A percentile compares a stretch with the other conserved stretches of the same genome.
Evolutionary conservation across 92 coral and sea anemone genomes (phyloP).

Genomic region (Chrysogorgia sp.): DNA sequence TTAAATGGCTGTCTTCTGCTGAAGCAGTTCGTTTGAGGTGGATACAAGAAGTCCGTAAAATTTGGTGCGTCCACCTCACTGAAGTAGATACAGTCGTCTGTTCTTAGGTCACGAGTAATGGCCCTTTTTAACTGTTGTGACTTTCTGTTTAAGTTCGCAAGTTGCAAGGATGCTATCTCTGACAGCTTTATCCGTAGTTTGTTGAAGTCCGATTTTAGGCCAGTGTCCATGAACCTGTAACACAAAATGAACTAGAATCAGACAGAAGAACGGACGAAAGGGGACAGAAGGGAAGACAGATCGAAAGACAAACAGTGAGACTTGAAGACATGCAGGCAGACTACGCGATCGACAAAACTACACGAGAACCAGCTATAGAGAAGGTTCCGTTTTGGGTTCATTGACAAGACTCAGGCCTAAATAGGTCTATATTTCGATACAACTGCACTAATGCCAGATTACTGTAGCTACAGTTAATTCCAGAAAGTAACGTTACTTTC

Average conservation of each 20-base stretch:
- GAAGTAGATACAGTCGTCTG: constrained; percentile 89
- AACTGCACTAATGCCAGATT: too few relatives aligned
- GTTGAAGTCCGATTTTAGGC: constrained; percentile 95
- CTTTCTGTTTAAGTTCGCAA: constrained; percentile 83
- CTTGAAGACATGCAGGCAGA: too few relatives aligned
- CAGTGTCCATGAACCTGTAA: constrained; percentile 93
- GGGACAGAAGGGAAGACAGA: background rate
- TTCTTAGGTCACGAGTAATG: constrained; percentile 86
- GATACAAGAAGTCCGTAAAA: constrained; percentile 71
- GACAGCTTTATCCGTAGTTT: constrained; percentile 93
- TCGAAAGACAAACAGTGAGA: background rate
- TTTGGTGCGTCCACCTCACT: constrained; percentile 89
- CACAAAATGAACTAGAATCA: background rate
- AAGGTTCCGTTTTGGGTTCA: too few relatives aligned
- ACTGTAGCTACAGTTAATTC: too few relatives aligned
- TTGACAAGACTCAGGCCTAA: too few relatives aligned
- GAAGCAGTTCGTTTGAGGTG: constrained; percentile 33
- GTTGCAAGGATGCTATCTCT: constrained; percentile 86
- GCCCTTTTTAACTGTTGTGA: constrained; percentile 93
- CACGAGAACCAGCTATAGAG: too few relatives aligned
- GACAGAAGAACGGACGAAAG: background rate
- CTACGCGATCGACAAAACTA: too few relatives aligned
- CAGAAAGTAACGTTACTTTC: too few relatives aligned
- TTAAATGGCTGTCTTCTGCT: constrained; percentile 20
- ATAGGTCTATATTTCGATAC: too few relatives aligned